Conservation (phyloP, 2,113 vertebrate species). For the Anguilla japonica region DNA sequence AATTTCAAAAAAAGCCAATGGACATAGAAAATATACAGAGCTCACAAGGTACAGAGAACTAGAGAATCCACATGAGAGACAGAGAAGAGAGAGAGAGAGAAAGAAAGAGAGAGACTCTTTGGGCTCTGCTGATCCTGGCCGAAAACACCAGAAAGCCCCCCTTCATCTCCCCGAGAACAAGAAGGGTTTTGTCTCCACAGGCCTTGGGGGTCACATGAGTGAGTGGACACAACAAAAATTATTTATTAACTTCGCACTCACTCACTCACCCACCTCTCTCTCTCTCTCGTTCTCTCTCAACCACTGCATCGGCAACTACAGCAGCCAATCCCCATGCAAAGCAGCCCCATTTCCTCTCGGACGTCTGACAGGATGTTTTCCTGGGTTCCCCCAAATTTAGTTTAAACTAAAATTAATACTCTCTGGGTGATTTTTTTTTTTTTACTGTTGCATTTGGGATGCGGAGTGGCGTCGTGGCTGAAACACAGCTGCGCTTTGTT, state of each 20-base stretch:
- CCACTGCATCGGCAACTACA: not conserved
- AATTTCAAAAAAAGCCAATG: not conserved
- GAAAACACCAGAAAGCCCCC: slow-evolving; percentile 23
- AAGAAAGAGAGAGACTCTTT: slow-evolving; percentile 22
- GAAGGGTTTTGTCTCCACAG: slow-evolving; percentile 43
- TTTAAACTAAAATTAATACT: not conserved
- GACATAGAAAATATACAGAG: not conserved
- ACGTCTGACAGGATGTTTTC: slow-evolving; percentile 1
- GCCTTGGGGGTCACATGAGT: slow-evolving; percentile 41
- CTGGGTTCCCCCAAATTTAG: not conserved
- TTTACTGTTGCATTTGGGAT: not conserved
- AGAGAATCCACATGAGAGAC: not conserved
- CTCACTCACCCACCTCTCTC: not conserved
- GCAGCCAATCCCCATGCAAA: not conserved
- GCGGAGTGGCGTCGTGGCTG: slow-evolving; percentile 30
- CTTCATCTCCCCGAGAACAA: slow-evolving; percentile 40
- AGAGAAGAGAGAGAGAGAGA: not conserved
- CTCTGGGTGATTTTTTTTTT: not conserved
- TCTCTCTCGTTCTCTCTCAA: not conserved
- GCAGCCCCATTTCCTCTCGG: not conserved
- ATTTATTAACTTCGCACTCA: slow-evolving; percentile 43
- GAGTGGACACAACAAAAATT: slow-evolving; percentile 18
- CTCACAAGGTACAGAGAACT: not conserved
- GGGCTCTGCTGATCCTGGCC: slow-evolving; percentile 39
- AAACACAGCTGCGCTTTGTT: slow-evolving; percentile 51